Percentiles rank a stretch among this genome's conserved stretches.
Conservation (phyloP, 2,888 invertebrate species). For the Melangyna quadrimaculata region DNA sequence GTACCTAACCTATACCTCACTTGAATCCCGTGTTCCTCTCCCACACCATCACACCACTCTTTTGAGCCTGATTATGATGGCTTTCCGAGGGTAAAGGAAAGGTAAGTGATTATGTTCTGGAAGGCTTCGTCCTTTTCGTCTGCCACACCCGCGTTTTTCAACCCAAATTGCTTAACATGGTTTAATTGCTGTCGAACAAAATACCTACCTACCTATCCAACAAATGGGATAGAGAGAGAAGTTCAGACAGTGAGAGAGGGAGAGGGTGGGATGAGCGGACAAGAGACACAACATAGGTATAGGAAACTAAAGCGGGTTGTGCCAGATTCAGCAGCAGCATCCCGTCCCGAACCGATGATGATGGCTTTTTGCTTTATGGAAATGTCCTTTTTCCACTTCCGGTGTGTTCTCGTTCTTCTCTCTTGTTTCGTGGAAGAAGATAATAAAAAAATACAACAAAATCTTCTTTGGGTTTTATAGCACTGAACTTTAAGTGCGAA, state of each 20-base stretch:
- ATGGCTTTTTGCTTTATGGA: constrained; percentile 45
- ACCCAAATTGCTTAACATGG: constrained; percentile 58
- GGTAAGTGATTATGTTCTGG: constrained; percentile 63
- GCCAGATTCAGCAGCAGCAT: constrained; percentile 26
- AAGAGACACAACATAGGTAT: constrained; percentile 4
- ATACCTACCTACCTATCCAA: too few relatives aligned
- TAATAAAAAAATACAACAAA: not conserved
- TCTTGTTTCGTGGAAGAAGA: not conserved
- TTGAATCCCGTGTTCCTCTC: constrained; percentile 11
- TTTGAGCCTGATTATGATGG: not conserved
- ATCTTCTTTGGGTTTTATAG: constrained; percentile 28
- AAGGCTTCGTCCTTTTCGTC: constrained; percentile 21
- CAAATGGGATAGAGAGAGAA: not conserved
- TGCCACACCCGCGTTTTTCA: constrained; percentile 8
- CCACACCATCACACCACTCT: too few relatives aligned
- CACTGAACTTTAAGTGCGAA: constrained; percentile 62
- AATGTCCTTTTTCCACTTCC: constrained; percentile 40
- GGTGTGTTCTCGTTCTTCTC: constrained; percentile 13
- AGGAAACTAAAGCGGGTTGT: constrained; percentile 50
- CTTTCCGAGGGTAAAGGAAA: constrained; percentile 30
- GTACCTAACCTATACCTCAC: constrained; percentile 37
- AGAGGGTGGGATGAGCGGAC: not conserved
- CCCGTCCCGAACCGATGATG: too few relatives aligned
- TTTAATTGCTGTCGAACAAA: constrained; percentile 66
- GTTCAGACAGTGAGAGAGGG: not conserved